Percentiles rank a stretch among this genome's conserved stretches.
These are phyloP conservation scores for Dastarcus helophoroides DNA, from an alignment of 2,888 invertebrate genomes.

Conservation along the genomic window DNA sequence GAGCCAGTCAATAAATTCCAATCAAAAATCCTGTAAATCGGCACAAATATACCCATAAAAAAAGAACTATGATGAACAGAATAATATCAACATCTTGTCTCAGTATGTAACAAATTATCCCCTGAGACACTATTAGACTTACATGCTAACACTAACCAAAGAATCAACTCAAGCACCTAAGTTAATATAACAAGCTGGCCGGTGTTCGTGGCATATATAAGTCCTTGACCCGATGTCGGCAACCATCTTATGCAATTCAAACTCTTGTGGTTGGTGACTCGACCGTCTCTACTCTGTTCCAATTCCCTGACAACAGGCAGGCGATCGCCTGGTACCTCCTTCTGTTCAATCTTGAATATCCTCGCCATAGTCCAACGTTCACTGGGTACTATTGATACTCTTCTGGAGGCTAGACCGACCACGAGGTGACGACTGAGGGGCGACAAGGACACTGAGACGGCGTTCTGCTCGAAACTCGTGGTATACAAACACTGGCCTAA, in stretches of 20 bases:
- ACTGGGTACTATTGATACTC: slow-evolving; percentile 45
- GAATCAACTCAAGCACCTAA: no score
- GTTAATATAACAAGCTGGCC: slow-evolving; percentile 66
- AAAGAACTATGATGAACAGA: no score
- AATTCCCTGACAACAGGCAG: slow-evolving; percentile 51
- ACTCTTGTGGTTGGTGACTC: slow-evolving; percentile 52
- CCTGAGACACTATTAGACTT: no score
- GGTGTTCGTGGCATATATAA: slow-evolving; percentile 76
- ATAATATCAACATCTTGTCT: no score
- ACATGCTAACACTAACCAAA: no score
- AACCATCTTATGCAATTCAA: slow-evolving; percentile 79
- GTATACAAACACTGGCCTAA: slow-evolving; percentile 69
- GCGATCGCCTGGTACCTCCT: slow-evolving; percentile 27
- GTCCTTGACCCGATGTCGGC: slow-evolving; percentile 70
- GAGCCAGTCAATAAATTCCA: no score
- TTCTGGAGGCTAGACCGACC: slow-evolving; percentile 64
- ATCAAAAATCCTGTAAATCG: no score
- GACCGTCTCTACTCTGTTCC: slow-evolving; percentile 49
- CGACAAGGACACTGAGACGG: slow-evolving; percentile 76
- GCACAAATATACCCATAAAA: no score
- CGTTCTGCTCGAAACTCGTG: slow-evolving; percentile 65
- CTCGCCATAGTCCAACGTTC: slow-evolving; percentile 40
- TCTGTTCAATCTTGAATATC: slow-evolving; percentile 35
- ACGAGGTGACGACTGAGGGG: slow-evolving; percentile 68
- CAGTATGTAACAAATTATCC: no score